Evolutionary conservation across 2,113 vertebrate species (phyloP).

Genomic region (Garra rufa): DNA sequence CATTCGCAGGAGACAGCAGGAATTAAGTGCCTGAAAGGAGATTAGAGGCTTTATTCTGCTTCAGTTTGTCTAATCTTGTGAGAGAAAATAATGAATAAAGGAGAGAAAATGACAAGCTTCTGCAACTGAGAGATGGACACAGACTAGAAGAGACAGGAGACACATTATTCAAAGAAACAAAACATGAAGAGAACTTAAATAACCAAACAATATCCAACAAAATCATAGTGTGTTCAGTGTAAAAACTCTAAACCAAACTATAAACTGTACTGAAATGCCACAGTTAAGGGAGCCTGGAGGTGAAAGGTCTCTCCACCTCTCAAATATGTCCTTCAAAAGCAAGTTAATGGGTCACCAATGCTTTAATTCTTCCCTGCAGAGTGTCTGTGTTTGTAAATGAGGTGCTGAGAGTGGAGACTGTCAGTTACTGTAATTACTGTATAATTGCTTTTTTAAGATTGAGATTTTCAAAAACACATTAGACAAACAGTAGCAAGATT

Average conservation of each 20-base stretch:
- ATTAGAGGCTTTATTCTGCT: constrained; percentile 47
- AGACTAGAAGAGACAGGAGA: neutral
- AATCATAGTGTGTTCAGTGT: neutral
- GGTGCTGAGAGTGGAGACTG: neutral
- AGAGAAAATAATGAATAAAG: constrained; percentile 26
- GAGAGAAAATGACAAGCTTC: neutral
- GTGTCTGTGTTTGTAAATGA: neutral
- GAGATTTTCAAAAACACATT: constrained; percentile 13
- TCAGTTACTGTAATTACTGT: constrained; percentile 2
- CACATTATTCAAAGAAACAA: neutral
- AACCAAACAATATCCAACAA: neutral
- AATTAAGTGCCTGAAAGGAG: constrained; percentile 36
- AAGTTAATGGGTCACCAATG: neutral
- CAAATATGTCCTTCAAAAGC: neutral
- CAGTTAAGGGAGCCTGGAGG: neutral
- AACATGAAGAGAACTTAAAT: neutral
- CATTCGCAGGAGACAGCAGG: constrained; percentile 19
- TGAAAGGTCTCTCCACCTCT: neutral
- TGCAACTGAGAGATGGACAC: neutral
- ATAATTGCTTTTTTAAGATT: neutral
- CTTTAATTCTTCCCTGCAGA: neutral
- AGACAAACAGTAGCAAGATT: neutral
- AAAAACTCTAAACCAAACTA: neutral
- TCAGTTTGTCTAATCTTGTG: constrained; percentile 28
- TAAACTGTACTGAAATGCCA: neutral